Evolutionary conservation across 2,797 vertebrate species (phyloP).

Genomic region (Acanthurus tractus): DNA sequence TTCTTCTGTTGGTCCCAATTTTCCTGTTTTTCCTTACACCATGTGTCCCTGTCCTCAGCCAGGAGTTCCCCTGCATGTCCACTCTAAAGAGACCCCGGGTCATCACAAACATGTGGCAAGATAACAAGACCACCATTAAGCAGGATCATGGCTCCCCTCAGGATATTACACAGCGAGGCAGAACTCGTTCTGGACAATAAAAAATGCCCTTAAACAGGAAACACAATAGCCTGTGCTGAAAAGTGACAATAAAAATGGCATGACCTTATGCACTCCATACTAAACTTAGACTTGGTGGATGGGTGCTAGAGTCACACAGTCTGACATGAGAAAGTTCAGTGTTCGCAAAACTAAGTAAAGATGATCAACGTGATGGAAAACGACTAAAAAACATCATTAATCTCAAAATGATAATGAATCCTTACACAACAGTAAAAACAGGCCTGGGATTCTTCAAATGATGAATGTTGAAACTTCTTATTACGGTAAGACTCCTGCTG

Average conservation of each 20-base stretch:
- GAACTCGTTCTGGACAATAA: slow-evolving; percentile 57
- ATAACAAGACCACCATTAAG: slow-evolving; percentile 71
- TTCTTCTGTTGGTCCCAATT: slow-evolving; percentile 37
- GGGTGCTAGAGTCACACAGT: slow-evolving; percentile 49
- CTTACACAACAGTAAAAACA: slow-evolving; percentile 41
- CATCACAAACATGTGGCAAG: slow-evolving; percentile 65
- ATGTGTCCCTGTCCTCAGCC: slow-evolving; percentile 26
- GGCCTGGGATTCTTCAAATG: slow-evolving; percentile 9
- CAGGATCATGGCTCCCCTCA: slow-evolving; percentile 42
- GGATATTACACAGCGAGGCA: slow-evolving; percentile 44
- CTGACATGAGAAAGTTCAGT: slow-evolving; percentile 61
- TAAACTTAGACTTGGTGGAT: slow-evolving; percentile 59
- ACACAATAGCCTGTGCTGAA: slow-evolving; percentile 49
- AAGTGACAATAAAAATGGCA: slow-evolving; percentile 71
- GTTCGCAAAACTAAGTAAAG: slow-evolving; percentile 49
- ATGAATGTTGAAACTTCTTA: slow-evolving; percentile 22
- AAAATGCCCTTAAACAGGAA: slow-evolving; percentile 65
- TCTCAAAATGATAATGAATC: slow-evolving; percentile 44
- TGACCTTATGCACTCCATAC: slow-evolving; percentile 46
- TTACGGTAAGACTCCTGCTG: slow-evolving; percentile 13
- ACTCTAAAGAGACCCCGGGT: slow-evolving; percentile 44
- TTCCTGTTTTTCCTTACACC: slow-evolving; percentile 55
- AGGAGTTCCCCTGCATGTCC: slow-evolving; percentile 53
- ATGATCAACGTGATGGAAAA: slow-evolving; percentile 40
- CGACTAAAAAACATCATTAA: slow-evolving; percentile 38